Base-by-base conservation (phyloP, 2,113 vertebrate genomes). In the Silurus glanis region DNA sequence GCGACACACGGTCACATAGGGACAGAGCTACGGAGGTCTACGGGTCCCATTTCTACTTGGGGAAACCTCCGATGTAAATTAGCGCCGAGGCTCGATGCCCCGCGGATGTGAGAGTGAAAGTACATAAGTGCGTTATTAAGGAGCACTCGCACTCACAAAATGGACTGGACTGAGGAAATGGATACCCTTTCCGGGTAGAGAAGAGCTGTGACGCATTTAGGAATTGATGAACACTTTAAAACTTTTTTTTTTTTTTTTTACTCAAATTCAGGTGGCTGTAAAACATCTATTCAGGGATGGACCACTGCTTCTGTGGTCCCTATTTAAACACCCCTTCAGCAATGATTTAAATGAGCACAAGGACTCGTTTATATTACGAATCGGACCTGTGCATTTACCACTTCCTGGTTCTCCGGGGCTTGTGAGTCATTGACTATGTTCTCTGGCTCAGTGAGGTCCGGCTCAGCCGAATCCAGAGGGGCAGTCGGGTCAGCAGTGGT, bases 381-480 rank as follows among this genome's bases (percentile, higher is more conserved):
- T 61, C 16, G 25, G 55, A 0, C 21, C 19, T 23, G 4, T 47
- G 2, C 59, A 66, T 21, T 53, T 84, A 62, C 56, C 61, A 94
- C 94, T 93, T 91, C 85, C 49, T 81, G 45, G 49, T 92, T 83
- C 55, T 89, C 82, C n/a, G 84, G 82, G 45, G 66, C 37, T 13
- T 88, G 85, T 53, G 92, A 92, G 13, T 55, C 28, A 75, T 93
- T 93, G 61, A 62, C 88, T n/a, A 90, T 88, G 51, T 25, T 82
- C 58, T 92, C 87, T 59, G 71, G 67, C 83, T 91, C 89, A 21
- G 89, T 9, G 19, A 90, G 84, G 21, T 92, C 89, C 51, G 69
- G 90, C 59, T 93, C 92, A 88, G 84, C 83, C 6, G 82, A 82
- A 84, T 75, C 87, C 51, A 85, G 56, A 87, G 90, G n/a, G 25